Conservation (phyloP, 1,140 invertebrate species). For the Eriosoma lanigerum region DNA sequence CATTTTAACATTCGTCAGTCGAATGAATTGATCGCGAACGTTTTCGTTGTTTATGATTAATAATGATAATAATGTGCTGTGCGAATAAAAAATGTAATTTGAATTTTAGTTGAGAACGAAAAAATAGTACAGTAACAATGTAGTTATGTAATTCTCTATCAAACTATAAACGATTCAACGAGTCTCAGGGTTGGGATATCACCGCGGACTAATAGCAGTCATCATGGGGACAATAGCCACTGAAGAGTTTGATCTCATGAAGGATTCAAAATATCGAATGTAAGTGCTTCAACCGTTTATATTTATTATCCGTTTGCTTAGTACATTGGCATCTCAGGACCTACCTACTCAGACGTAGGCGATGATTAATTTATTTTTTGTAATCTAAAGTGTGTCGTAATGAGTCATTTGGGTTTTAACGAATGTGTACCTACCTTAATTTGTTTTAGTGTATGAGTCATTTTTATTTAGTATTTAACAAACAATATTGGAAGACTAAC, state of each 20-base stretch:
- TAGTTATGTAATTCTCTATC: constrained; percentile 16
- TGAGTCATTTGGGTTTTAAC: constrained; percentile 7
- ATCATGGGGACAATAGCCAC: constrained; percentile 60
- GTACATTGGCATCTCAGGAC: neutral
- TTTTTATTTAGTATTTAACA: neutral
- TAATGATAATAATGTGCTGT: constrained; percentile 1
- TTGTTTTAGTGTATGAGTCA: neutral
- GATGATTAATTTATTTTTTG: neutral
- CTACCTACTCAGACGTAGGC: neutral
- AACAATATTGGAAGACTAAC: neutral
- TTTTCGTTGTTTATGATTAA: constrained; percentile 17
- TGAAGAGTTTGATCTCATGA: constrained; percentile 54
- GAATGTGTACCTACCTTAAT: neutral
- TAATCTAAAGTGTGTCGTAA: constrained; percentile 5
- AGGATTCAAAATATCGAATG: constrained; percentile 48
- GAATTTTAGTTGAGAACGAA: constrained; percentile 7
- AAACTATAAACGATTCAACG: neutral
- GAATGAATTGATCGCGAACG: neutral
- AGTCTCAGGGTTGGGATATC: neutral
- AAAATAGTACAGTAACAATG: neutral
- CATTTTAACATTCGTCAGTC: neutral
- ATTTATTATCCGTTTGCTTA: neutral
- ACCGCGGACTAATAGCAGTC: neutral
- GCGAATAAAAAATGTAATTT: neutral
- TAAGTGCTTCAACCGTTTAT: neutral